Evolutionary conservation across 2,797 vertebrate genomes (phyloP).

Genomic region (Urophycis tenuis): DNA sequence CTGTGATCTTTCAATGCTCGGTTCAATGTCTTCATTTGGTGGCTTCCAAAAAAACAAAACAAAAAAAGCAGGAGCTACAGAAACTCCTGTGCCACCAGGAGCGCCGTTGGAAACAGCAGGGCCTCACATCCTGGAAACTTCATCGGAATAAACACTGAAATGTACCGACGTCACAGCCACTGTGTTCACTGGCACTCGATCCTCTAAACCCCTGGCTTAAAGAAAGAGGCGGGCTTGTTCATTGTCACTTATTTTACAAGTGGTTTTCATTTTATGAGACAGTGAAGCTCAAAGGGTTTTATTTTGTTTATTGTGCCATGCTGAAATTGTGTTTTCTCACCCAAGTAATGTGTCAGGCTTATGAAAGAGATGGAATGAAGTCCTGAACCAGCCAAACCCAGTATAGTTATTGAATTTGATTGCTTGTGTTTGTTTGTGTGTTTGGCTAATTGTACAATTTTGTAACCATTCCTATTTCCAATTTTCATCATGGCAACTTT

Average conservation of each 20-base stretch:
- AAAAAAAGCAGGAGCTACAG: too few species aligned
- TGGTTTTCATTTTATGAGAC: constrained; percentile 25
- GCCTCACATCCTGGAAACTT: neutral
- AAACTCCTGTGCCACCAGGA: neutral
- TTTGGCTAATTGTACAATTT: neutral
- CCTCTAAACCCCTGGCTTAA: constrained; percentile 8
- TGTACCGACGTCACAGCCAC: neutral
- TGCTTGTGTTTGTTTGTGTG: neutral
- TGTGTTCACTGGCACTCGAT: neutral
- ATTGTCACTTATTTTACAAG: constrained; percentile 25
- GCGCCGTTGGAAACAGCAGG: neutral
- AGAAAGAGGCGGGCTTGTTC: constrained; percentile 5
- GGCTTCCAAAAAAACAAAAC: neutral
- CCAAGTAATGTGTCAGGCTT: constrained; percentile 40
- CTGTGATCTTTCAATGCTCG: neutral
- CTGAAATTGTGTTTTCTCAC: constrained; percentile 31
- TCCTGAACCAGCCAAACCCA: neutral
- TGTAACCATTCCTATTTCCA: neutral
- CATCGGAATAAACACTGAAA: neutral
- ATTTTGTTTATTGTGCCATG: constrained; percentile 45
- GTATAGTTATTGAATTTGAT: neutral
- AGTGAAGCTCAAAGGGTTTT: constrained; percentile 28
- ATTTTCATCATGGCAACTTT: constrained; percentile 1
- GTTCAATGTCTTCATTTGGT: neutral
- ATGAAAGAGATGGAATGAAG: constrained; percentile 32